Base-by-base conservation (phyloP, 1,140 invertebrate species). In the Cherax quadricarinatus region DNA sequence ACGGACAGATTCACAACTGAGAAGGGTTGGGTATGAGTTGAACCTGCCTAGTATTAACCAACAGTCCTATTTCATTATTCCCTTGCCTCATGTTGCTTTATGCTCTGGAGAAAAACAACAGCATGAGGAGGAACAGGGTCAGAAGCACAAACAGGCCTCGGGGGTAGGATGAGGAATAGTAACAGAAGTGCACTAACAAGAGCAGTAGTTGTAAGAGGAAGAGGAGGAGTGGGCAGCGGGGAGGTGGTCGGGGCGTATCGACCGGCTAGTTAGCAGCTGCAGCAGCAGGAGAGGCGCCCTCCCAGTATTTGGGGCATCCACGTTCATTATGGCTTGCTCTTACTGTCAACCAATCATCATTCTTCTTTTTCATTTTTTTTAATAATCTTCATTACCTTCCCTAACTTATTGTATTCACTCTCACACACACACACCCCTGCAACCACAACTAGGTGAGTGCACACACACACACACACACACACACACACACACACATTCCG, bases 211-310 rank as follows among this genome's bases (percentile, higher is more conserved):
- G 75, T 10, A 48, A n/a, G 75, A 48, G 14, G 14, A 24, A 24
- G 10, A 78, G 78, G 78, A 14, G 41, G 78, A 14, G 78, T 9
- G 9, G 78, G 41, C 30, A 18, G 78, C 10, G 9, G 78, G 49
- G 9, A 41, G 78, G 10, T 14, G 41, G 24, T 14, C 16, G 78
- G 78, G 41, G 49, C 78, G 78, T 80, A 80, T 80, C 78, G 78
- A 80, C 78, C 78, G 41, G 24, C 78, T 80, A 80, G 78, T 80
- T 80, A 80, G 78, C 78, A 51, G 78, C 78, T 48, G 78, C 78
- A 80, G 78, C 41, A 48, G 30, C 10, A 49, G 78, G 41, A 9
- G 41, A 24, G 14, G 16, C 9, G 30, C 30, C 30, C 30, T 41
- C 30, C 78, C 49, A 51, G 24, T 14, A n/a, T 80, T 49, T 21